Conservation (phyloP, 2,888 invertebrate species). For the Ommatoiulus sabulosus region DNA sequence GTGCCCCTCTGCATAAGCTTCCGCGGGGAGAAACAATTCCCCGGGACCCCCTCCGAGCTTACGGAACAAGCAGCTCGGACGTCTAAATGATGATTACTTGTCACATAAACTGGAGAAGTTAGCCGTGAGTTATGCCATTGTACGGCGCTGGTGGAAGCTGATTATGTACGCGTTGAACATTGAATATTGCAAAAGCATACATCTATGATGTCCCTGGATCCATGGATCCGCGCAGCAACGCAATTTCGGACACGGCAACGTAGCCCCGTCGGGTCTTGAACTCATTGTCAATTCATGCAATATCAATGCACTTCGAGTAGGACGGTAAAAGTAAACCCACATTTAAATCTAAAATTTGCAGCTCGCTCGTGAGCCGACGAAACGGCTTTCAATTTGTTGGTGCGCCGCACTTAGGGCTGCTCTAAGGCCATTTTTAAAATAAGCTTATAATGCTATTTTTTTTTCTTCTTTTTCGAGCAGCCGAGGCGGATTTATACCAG, state of each 20-base stretch:
- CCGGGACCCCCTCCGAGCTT: constrained; percentile 33
- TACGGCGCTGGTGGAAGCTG: constrained; percentile 45
- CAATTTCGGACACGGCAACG: background rate
- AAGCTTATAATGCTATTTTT: constrained; percentile 36
- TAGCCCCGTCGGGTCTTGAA: constrained; percentile 7
- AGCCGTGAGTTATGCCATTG: constrained; percentile 54
- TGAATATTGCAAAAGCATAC: constrained; percentile 43
- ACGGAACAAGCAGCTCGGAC: constrained; percentile 51
- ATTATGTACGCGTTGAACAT: constrained; percentile 50
- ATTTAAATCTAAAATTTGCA: constrained; percentile 38
- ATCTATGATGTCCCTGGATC: constrained; percentile 32
- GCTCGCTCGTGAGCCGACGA: background rate
- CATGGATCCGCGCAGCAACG: background rate
- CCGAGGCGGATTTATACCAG: background rate
- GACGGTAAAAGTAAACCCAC: constrained; percentile 40
- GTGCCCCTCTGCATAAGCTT: constrained; percentile 50
- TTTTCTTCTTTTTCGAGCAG: background rate
- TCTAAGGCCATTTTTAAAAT: constrained; percentile 36
- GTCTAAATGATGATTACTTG: constrained; percentile 56
- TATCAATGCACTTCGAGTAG: constrained; percentile 43
- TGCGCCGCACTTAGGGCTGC: constrained; percentile 35
- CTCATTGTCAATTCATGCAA: constrained; percentile 43
- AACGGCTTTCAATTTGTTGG: constrained; percentile 36
- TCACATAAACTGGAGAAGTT: constrained; percentile 56
- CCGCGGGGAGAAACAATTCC: constrained; percentile 51